Conservation (phyloP, 2,888 invertebrate species). For the Ecliptopera silaceata region DNA sequence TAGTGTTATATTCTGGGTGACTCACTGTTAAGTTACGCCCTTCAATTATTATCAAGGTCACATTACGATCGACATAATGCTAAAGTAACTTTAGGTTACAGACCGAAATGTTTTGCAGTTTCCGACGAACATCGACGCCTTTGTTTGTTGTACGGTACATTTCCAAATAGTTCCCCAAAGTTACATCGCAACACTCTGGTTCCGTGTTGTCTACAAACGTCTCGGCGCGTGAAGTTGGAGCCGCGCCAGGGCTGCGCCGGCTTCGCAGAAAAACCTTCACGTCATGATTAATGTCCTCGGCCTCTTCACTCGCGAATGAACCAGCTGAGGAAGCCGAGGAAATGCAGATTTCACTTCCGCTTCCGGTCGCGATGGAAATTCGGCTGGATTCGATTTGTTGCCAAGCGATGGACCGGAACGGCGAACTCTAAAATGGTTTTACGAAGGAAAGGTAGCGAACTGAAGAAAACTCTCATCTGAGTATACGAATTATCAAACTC, state of each 20-base stretch:
- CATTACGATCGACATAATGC: too few species aligned
- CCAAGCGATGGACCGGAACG: slow-evolving; percentile 1
- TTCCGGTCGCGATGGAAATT: slow-evolving; percentile 23
- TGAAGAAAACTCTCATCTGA: background rate
- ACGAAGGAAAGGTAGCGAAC: background rate
- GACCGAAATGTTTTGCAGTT: background rate
- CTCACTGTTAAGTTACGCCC: too few species aligned
- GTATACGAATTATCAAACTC: background rate
- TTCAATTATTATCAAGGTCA: background rate
- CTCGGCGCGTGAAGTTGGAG: slow-evolving; percentile 17
- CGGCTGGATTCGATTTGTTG: slow-evolving; percentile 14
- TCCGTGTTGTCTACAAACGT: slow-evolving; percentile 12
- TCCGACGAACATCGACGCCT: background rate
- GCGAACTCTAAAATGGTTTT: slow-evolving; percentile 6
- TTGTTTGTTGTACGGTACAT: slow-evolving; percentile 10
- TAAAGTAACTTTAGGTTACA: background rate
- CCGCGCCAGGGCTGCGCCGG: slow-evolving; percentile 18
- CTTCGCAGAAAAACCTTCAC: slow-evolving; percentile 18
- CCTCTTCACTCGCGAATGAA: slow-evolving; percentile 25
- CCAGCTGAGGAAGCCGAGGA: slow-evolving; percentile 19
- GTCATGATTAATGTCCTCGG: slow-evolving; percentile 23
- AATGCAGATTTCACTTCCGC: slow-evolving; percentile 32
- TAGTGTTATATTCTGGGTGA: too few species aligned
- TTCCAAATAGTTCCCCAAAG: slow-evolving; percentile 8
- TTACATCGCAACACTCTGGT: slow-evolving; percentile 15